Base-by-base conservation (phyloP, 2,888 invertebrate genomes). In the Cylloceria caligata region DNA sequence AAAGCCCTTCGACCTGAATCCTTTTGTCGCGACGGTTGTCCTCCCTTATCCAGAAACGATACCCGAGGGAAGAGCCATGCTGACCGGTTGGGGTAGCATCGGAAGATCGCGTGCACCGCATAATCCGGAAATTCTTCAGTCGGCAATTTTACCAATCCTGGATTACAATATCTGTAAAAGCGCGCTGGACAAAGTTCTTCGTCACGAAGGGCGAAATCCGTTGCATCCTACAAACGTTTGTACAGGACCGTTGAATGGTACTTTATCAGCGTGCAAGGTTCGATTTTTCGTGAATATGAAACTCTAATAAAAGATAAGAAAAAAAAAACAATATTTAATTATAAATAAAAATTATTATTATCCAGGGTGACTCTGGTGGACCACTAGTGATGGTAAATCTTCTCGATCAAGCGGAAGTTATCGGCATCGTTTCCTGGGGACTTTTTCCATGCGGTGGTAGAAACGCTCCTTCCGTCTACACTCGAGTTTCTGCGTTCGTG, bases 1-100 rank as follows among this genome's bases (percentile, higher is more conserved):
- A 27, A 80, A 78, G 1, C 88, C 91, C 0, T 88, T 94, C 65
- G 81, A 62, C 0, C 88, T 91, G 19, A 90, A 88, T 62, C 88
- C 88, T 1, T 83, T 67, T 13, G 92, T 94, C 0, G 87, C 91
- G 34, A 84, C 93, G 0, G 91, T 94, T 45, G 78, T 76, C 21
- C 84, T 94, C 21, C 93, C 94, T 3, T 60, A 73, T 19, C 74
- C 87, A 16, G 90, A 85, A 27, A 72, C 74, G 7, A 67, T 85
- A 0, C 90, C 91, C 11, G 52, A 77, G 0, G 94, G 93, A 64
- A 65, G 81, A 2, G 91, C 90, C 0, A 86, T 90, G 3, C 89
- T 94, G 7, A 91, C 93, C 13, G 94, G 94, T 72, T 94, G 94
- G 94, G 94, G 94, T 49, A 93, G 93, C 45, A 89, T 88, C 11